phyloP scores from a whole-genome alignment of 2,113 vertebrate genomes.

The Xyrauchen texanus region DNA sequence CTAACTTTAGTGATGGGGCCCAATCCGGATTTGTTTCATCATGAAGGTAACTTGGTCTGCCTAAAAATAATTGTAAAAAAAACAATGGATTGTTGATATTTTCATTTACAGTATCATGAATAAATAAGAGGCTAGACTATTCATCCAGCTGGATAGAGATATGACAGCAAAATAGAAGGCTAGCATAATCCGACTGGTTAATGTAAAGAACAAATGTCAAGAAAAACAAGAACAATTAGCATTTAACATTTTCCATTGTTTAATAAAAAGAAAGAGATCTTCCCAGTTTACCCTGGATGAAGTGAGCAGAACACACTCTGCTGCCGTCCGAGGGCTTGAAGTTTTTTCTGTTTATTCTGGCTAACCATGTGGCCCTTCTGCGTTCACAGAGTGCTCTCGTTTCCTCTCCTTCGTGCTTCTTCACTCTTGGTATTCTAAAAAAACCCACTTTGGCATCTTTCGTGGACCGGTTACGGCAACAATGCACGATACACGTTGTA shows the following conservation, averaged over 20 bases:
- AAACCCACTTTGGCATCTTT: background rate
- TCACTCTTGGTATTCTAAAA: background rate
- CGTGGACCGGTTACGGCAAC: background rate
- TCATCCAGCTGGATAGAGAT: background rate
- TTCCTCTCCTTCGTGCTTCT: background rate
- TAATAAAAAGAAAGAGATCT: background rate
- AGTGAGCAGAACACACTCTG: conserved; percentile 1
- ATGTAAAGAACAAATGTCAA: background rate
- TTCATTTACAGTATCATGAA: background rate
- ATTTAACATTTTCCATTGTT: background rate
- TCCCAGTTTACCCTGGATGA: background rate
- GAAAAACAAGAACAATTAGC: background rate
- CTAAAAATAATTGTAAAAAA: background rate
- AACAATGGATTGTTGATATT: background rate
- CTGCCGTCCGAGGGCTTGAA: background rate
- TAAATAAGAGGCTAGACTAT: background rate
- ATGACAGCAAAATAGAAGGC: background rate
- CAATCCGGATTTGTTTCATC: conserved; percentile 5
- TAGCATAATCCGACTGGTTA: background rate
- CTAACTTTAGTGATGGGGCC: background rate
- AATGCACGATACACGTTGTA: background rate
- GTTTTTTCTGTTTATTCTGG: background rate
- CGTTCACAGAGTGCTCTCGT: background rate
- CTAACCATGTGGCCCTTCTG: background rate
- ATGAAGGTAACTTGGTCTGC: conserved; percentile 4